phyloP scores from a whole-genome alignment of 1,140 invertebrate genomes.

The Drosophila tropicalis region DNA sequence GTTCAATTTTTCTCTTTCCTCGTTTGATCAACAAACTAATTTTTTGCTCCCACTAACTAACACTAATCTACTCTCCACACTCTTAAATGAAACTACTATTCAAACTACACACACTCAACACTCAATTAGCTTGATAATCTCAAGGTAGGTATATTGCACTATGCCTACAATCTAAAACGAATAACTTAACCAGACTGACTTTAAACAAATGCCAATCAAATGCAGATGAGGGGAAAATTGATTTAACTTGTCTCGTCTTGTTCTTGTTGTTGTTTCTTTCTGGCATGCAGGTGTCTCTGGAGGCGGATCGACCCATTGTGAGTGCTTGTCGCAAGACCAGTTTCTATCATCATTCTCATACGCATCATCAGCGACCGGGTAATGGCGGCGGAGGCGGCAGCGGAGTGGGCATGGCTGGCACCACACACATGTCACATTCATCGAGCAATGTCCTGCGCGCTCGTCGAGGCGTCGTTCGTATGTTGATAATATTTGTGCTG shows the following conservation, averaged over 20 bases:
- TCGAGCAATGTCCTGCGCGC: slow-evolving; percentile 88
- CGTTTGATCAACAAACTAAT: slow-evolving; percentile 46
- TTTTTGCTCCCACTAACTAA: slow-evolving; percentile 36
- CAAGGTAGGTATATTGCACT: slow-evolving; percentile 54
- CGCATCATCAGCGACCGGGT: slow-evolving; percentile 57
- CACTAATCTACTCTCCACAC: slow-evolving; percentile 32
- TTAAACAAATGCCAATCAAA: not conserved
- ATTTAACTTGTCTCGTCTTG: slow-evolving; percentile 17
- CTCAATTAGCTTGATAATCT: slow-evolving; percentile 72
- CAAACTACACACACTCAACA: slow-evolving; percentile 35
- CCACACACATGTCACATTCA: slow-evolving; percentile 85
- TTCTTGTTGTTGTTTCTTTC: slow-evolving; percentile 4
- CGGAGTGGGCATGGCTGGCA: slow-evolving; percentile 29
- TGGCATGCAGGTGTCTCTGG: slow-evolving; percentile 81
- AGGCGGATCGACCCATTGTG: slow-evolving; percentile 81
- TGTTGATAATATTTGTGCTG: slow-evolving; percentile 92
- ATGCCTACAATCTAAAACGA: not conserved
- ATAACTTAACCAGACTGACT: slow-evolving; percentile 7
- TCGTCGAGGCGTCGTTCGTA: slow-evolving; percentile 89
- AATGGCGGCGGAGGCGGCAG: slow-evolving; percentile 42
- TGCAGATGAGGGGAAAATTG: not conserved
- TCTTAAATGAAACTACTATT: not conserved
- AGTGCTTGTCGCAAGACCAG: slow-evolving; percentile 80
- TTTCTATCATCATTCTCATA: slow-evolving; percentile 67
- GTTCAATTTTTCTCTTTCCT: slow-evolving; percentile 55